Conservation (phyloP, 1,140 invertebrate species). For the Brachionus angularis region DNA sequence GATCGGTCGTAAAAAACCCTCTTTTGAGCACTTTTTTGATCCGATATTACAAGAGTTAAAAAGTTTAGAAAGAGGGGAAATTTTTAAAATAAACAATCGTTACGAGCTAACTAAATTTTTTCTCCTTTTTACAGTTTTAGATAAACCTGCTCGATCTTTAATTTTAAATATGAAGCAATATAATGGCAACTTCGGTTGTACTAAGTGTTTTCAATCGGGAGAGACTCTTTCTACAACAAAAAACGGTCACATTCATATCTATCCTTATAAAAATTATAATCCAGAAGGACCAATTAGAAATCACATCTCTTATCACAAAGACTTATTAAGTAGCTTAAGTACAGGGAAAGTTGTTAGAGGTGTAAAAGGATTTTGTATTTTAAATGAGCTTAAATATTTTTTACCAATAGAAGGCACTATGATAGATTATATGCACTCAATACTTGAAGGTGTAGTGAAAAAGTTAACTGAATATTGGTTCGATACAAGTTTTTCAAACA, state of each 20-base stretch:
- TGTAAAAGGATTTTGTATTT: background rate
- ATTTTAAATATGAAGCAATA: constrained; percentile 16
- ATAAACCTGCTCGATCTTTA: background rate
- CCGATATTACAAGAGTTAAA: background rate
- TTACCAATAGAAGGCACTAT: background rate
- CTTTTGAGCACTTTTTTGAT: background rate
- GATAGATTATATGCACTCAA: background rate
- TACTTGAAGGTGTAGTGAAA: background rate
- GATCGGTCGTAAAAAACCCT: background rate
- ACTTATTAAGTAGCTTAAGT: background rate
- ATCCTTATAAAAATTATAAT: constrained; percentile 10
- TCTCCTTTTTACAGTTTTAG: too few species aligned
- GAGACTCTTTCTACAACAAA: background rate
- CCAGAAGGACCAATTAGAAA: background rate
- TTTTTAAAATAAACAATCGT: background rate
- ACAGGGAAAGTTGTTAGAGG: background rate
- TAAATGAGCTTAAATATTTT: background rate
- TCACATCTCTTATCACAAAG: background rate
- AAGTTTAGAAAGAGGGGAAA: background rate
- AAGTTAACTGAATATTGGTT: background rate
- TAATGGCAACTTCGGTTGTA: background rate
- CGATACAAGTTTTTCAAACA: background rate
- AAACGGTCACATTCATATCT: background rate
- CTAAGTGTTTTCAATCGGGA: constrained; percentile 3
- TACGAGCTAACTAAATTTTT: too few species aligned